Evolutionary conservation across 1,140 invertebrate genomes (phyloP).

Genomic region (Drosophila teissieri): DNA sequence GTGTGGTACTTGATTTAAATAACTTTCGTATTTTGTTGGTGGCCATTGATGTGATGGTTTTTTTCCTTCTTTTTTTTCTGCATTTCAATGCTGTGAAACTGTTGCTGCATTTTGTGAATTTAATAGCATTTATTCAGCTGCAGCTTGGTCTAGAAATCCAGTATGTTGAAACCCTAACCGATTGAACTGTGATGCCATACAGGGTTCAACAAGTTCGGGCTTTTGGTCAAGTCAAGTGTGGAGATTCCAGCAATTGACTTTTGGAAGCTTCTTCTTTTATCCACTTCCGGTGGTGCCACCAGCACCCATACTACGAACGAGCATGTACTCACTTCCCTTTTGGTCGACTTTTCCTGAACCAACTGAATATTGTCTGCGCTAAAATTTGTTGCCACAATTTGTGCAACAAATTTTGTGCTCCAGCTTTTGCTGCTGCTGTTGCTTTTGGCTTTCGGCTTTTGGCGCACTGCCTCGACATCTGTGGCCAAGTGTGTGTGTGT

Average conservation of each 20-base stretch:
- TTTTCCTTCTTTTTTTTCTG: neutral
- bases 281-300: slow-evolving; percentile 1
- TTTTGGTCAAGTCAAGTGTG: slow-evolving; percentile 36
- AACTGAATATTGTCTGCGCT: slow-evolving; percentile 54
- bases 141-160: slow-evolving; percentile 2
- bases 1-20: slow-evolving; percentile 10
- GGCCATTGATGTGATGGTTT: neutral
- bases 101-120: slow-evolving; percentile 8
- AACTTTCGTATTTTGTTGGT: slow-evolving; percentile 4
- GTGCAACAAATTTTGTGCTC: slow-evolving; percentile 54
- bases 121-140: slow-evolving; percentile 15
- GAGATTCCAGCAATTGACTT: slow-evolving; percentile 47
- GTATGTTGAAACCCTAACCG: neutral
- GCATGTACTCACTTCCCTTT: slow-evolving; percentile 4
- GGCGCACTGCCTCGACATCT: slow-evolving; percentile 31
- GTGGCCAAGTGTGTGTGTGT: slow-evolving; percentile 15
- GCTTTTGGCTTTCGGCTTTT: slow-evolving; percentile 3
- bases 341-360: slow-evolving; percentile 8
- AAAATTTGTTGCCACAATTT: slow-evolving; percentile 59
- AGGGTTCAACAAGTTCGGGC: slow-evolving; percentile 38
- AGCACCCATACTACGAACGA: neutral
- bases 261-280: slow-evolving; percentile 31
- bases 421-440: slow-evolving; percentile 1
- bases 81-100: neutral
- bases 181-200: slow-evolving; percentile 1